Conservation (phyloP, 1,140 invertebrate genomes). For the Coptotermes formosanus region DNA sequence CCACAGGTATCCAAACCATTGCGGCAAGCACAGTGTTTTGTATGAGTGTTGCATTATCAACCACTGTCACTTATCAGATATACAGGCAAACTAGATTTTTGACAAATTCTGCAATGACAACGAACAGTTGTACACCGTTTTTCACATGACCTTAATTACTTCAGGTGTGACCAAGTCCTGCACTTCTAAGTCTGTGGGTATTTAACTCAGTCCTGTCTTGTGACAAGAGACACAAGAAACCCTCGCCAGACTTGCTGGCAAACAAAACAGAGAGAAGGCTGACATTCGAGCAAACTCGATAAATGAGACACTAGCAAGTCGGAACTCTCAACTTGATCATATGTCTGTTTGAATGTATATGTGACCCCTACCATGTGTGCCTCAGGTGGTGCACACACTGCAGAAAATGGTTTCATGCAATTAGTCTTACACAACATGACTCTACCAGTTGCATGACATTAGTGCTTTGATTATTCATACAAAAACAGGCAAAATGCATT, state of each 20-base stretch:
- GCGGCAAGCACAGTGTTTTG: background rate
- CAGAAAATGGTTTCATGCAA: too few species aligned
- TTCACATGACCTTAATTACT: too few species aligned
- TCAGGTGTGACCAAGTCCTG: too few species aligned
- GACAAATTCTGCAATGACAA: too few species aligned
- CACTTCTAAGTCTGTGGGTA: too few species aligned
- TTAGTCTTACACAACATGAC: too few species aligned
- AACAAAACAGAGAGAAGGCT: background rate
- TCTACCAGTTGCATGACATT: too few species aligned
- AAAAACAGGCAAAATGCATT: too few species aligned
- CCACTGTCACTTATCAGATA: background rate
- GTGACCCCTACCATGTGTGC: background rate
- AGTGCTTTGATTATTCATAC: too few species aligned
- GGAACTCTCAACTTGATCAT: background rate
- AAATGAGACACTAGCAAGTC: background rate
- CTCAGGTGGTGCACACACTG: too few species aligned
- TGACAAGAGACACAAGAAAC: background rate
- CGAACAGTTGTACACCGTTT: too few species aligned
- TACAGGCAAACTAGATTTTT: background rate
- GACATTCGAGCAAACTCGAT: background rate
- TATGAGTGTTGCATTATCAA: background rate
- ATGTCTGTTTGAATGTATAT: too few species aligned
- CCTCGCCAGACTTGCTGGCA: background rate
- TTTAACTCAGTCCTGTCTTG: background rate
- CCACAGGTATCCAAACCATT: background rate